Percentiles rank a stretch among this genome's conserved stretches.
Evolutionary conservation across 2,113 vertebrate genomes (phyloP).

Genomic region (Pomatorhinus ruficollis): DNA sequence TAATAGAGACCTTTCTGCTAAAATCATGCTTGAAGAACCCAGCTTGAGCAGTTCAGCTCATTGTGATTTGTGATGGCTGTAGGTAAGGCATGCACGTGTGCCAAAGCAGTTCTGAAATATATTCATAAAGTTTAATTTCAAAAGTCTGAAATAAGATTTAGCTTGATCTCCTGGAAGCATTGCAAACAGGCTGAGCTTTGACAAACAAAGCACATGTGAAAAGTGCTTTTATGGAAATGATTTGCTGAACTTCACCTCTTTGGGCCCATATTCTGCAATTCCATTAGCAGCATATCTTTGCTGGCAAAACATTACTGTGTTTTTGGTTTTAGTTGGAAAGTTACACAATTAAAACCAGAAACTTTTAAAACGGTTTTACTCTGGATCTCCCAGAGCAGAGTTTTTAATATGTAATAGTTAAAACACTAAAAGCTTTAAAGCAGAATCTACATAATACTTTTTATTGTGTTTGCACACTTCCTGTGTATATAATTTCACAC

Average conservation of each 20-base stretch:
- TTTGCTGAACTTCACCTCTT: neutral
- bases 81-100: neutral
- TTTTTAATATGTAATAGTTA: neutral
- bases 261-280: neutral
- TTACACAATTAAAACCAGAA: neutral
- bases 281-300: neutral
- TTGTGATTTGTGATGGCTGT: neutral
- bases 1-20: neutral
- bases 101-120: neutral
- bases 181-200: neutral
- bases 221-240: neutral
- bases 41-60: neutral
- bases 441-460: neutral
- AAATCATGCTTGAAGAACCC: neutral
- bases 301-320: neutral
- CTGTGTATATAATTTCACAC: neutral
- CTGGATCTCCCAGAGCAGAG: neutral
- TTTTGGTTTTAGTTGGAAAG: neutral
- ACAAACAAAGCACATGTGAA: neutral
- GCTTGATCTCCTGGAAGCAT: neutral
- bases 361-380: neutral
- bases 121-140: neutral
- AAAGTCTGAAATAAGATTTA: neutral
- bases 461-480: neutral
- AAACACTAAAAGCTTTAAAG: neutral